Base-by-base conservation (phyloP, 2,888 invertebrate genomes). In the Ernsta delagoae region DNA sequence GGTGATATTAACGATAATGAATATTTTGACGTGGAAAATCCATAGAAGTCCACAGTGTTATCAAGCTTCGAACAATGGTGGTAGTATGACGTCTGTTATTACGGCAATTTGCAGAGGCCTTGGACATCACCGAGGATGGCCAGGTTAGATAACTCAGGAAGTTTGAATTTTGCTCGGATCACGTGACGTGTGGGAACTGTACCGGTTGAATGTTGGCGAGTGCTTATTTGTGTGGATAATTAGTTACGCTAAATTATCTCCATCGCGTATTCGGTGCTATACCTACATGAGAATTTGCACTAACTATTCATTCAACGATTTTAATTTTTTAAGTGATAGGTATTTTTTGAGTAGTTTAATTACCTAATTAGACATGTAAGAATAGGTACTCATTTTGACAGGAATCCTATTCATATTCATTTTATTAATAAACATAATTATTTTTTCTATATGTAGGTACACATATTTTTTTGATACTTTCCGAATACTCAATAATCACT, bases 171-270 rank as follows among this genome's bases (percentile, higher is more conserved):
- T 65, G 48, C 66, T 60, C 59, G 65, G 59, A 45, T 41, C 12
- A 12, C 53, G 45, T 48, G 34, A 50, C 53, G 24, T 53, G 24
- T 41, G 59, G 36, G 48, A 59, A 50, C 59, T n/a, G 43, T 66
- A 66, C 60, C 53, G 60, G 53, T 54, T 65, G 59, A 8, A 59
- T 65, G 57, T 50, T 53, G 24, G 24, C 43, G 50, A 5, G 57
- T 57, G 41, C 39, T 24, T 24, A 24, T 24, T 24, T 39, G 43
- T 45, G 54, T 12, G 39, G 24, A 24, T 65, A 6, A 54, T 66
- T 60, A 66, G 66, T 66, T 60, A 53, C 59, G 66, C 41, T 54
- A 66, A 53, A n/a, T 59, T 66, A 60, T 66, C 31, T 53, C 59
- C 54, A 54, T 64, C 41, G 43, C 59, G 53, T 12, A 66, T 66